A percentile compares a stretch with the other conserved stretches of the same genome.
Conservation (phyloP, 2,888 invertebrate genomes). For the Merodon equestris region DNA sequence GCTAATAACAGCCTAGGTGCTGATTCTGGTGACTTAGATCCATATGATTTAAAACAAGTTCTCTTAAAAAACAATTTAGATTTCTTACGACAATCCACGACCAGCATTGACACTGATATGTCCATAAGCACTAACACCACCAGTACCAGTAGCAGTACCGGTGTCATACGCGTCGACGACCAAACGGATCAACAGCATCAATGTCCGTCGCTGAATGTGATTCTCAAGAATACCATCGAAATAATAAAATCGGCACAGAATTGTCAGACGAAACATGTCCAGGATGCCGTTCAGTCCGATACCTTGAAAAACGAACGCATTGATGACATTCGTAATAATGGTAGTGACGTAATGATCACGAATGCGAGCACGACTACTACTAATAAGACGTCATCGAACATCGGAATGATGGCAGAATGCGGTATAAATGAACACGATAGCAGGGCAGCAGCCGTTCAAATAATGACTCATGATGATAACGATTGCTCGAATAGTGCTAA, state of each 20-base stretch:
- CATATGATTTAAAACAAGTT: conserved; percentile 71
- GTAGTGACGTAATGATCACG: conserved; percentile 56
- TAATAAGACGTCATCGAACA: conserved; percentile 23
- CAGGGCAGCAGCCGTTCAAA: conserved; percentile 13
- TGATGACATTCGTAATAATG: conserved; percentile 66
- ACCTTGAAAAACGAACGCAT: conserved; percentile 49
- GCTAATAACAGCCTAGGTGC: conserved; percentile 63
- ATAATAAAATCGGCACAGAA: conserved; percentile 67
- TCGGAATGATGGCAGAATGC: conserved; percentile 17
- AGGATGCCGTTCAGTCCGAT: conserved; percentile 21
- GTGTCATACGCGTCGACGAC: conserved; percentile 7
- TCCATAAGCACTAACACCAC: conserved; percentile 9
- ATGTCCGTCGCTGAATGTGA: conserved; percentile 65
- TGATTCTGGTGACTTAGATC: conserved; percentile 70
- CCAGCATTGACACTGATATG: conserved; percentile 32
- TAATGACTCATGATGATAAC: conserved; percentile 60
- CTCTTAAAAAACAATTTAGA: conserved; percentile 70
- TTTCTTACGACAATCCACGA: conserved; percentile 62
- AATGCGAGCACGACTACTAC: conserved; percentile 51
- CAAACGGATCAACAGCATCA: conserved; percentile 6
- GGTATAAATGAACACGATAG: conserved; percentile 36
- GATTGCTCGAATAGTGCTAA: conserved; percentile 47
- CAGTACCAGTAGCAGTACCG: not conserved
- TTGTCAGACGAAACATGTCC: conserved; percentile 35
- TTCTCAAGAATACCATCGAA: conserved; percentile 69